phyloP scores from a whole-genome alignment of 2,113 vertebrate genomes.

The Solea senegalensis region DNA sequence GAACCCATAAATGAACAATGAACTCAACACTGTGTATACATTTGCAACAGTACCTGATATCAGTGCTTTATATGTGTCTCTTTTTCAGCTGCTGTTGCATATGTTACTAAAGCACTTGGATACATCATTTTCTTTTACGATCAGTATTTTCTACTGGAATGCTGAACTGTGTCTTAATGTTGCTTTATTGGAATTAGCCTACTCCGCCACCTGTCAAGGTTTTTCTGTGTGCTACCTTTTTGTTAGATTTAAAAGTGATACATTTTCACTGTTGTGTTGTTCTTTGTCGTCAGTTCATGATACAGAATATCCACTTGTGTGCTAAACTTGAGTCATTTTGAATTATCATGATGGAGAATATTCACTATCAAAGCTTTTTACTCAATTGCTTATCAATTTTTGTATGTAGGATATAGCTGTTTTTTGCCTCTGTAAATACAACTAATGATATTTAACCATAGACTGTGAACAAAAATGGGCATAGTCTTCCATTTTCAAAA shows the following conservation, averaged over 20 bases:
- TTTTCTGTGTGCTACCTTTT: not conserved
- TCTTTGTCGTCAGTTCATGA: too few relatives aligned
- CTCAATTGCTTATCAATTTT: not conserved
- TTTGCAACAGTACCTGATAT: constrained; percentile 51
- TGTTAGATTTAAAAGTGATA: not conserved
- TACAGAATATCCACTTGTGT: too few relatives aligned
- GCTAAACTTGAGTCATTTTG: too few relatives aligned
- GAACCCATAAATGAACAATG: not conserved
- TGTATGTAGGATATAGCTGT: not conserved
- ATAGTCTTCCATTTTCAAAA: too few relatives aligned
- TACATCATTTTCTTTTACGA: constrained; percentile 31
- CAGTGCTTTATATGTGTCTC: constrained; percentile 37
- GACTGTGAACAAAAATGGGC: too few relatives aligned
- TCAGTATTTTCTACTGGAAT: constrained; percentile 31
- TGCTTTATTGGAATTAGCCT: constrained; percentile 11
- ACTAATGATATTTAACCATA: too few relatives aligned
- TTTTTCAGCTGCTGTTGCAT: constrained; percentile 31
- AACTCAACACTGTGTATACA: constrained; percentile 28
- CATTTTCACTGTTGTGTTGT: too few relatives aligned
- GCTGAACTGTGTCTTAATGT: constrained; percentile 23
- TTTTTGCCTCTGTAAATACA: too few relatives aligned
- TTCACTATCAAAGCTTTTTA: not conserved
- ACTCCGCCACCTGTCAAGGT: not conserved
- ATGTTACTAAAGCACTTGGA: constrained; percentile 38
- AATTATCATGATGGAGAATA: not conserved